Percentiles rank a stretch among this genome's conserved stretches.
Conservation (phyloP, 2,113 vertebrate species). For the Centropristis striata region DNA sequence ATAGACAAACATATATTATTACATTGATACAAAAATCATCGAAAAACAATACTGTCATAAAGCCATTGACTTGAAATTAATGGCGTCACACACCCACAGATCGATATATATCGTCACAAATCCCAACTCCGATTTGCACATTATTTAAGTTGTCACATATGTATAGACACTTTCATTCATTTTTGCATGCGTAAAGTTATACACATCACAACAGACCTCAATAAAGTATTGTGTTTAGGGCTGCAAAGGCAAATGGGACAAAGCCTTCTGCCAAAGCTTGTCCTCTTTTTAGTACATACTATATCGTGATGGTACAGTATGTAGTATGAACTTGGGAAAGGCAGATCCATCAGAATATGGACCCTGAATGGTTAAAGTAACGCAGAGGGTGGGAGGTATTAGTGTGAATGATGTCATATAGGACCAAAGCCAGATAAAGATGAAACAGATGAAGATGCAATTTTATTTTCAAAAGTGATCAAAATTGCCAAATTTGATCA, state of each 20-base stretch:
- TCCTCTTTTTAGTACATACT: not conserved
- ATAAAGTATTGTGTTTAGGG: not conserved
- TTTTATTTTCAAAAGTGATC: not conserved
- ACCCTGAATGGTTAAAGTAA: slow-evolving; percentile 6
- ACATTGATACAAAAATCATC: too few relatives aligned
- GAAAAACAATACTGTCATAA: too few relatives aligned
- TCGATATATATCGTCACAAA: too few relatives aligned
- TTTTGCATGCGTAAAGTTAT: too few relatives aligned
- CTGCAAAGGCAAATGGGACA: too few relatives aligned
- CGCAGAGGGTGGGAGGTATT: not conserved
- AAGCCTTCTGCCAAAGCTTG: not conserved
- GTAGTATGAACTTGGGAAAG: not conserved
- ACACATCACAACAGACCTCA: not conserved
- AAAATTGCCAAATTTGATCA: not conserved
- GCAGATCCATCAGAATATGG: not conserved
- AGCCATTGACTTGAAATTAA: too few relatives aligned
- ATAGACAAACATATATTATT: too few relatives aligned
- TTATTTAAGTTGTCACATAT: too few relatives aligned
- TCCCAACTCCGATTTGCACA: too few relatives aligned
- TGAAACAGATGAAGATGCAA: not conserved
- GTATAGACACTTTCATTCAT: too few relatives aligned
- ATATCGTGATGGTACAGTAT: not conserved
- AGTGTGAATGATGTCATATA: not conserved
- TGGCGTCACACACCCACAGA: too few relatives aligned
- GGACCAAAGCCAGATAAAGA: not conserved